Conservation (phyloP, 2,113 vertebrate species). For the Labeo catla region DNA sequence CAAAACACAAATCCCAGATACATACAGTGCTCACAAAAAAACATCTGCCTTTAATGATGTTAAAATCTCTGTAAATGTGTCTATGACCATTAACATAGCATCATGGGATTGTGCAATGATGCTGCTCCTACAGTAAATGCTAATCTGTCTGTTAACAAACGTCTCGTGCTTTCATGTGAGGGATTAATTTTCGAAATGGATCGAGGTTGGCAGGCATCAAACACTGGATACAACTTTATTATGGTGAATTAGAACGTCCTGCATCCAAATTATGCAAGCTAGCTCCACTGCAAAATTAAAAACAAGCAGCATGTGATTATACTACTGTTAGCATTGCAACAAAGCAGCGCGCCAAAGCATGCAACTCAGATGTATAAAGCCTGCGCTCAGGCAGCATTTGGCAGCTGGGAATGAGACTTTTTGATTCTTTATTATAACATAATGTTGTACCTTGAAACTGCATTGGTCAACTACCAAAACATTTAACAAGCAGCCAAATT, state of each 20-base stretch:
- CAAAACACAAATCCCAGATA: not conserved
- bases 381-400: not conserved
- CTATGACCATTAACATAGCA: not conserved
- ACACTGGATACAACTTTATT: slow-evolving; percentile 9
- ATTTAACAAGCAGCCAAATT: not conserved
- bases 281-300: slow-evolving; percentile 5
- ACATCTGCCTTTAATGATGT: not conserved
- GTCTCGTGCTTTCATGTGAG: not conserved
- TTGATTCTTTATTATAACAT: not conserved
- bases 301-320: slow-evolving; percentile 40
- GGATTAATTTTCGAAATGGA: slow-evolving; percentile 51
- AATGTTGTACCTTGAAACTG: not conserved
- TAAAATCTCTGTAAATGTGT: not conserved
- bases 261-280: slow-evolving; percentile 19
- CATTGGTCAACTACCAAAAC: not conserved
- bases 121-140: not conserved
- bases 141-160: not conserved
- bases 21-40: slow-evolving; percentile 9
- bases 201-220: slow-evolving; percentile 9
- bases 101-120: not conserved
- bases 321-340: slow-evolving; percentile 35
- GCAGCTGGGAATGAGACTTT: not conserved
- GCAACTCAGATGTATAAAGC: not conserved
- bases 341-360: slow-evolving; percentile 32
- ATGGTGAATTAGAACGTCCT: not conserved